Evolutionary conservation across 1,140 invertebrate species (phyloP), one percentile per base, ranked within the genome.

Genomic region (Pachypeltis micranthus): DNA sequence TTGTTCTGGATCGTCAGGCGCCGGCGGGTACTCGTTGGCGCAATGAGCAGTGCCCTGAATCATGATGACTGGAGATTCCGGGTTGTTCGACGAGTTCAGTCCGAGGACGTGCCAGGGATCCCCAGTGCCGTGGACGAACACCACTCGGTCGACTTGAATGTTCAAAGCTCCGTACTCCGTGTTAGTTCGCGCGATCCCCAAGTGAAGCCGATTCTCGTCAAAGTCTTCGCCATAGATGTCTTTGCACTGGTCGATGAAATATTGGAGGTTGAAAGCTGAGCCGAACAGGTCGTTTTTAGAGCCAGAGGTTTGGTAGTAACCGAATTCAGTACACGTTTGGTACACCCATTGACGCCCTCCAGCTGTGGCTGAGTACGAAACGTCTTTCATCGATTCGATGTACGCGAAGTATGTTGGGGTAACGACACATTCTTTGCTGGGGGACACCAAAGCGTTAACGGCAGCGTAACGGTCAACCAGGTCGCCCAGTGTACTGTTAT

Each of bases 281-380:
- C 90, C 87, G 72, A 96, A 96, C 14, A 66, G 29, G n/a, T 64
- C 58, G 21, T 34, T 26, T n/a, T 44, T 81, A 16, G 85, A 24
- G 44, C 29, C 83, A 0, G 92, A 93, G 0, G 90, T 91, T 78
- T 96, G 92, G 75, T 87, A 96, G 71, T 91, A 96, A 23, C 92
- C 93, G 75, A 96, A 97, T 74, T 97, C 93, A 19, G 87, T 91
- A 72, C 93, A 97, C 0, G 92, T 95, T 74, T 96, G 93, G 72
- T 93, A 96, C n/a, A 81, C 86, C 93, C 93, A 96, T 71, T 92
- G 88, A 0, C 90, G 81, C 64, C 79, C 85, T 81, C 66, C 67
- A 68, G 74, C n/a, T 12, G 1, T 64, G 4, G 47, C 66, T 23
- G 21, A 54, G 88, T 88, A 94, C 0, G 79, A 78, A n/a, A 77